A percentile compares a stretch with the other conserved stretches of the same genome.
phyloP scores from a whole-genome alignment of 2,888 invertebrate genomes.

The Archaeoteleia sp. region DNA sequence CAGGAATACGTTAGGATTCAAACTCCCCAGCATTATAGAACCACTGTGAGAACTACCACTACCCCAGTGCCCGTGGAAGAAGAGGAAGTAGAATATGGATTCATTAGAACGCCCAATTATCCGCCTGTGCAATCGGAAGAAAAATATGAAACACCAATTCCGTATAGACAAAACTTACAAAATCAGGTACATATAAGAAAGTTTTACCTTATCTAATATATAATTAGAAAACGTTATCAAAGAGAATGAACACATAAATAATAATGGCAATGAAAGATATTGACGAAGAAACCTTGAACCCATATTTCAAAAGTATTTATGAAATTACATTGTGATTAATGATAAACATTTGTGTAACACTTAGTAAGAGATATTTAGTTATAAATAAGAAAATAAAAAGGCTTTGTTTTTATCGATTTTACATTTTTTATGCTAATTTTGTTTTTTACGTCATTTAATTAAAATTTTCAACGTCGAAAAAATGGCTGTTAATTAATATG shows the following conservation, averaged over 20 bases:
- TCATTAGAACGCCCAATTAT: conserved; percentile 76
- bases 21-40: conserved; percentile 50
- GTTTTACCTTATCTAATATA: not conserved
- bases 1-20: conserved; percentile 70
- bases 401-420: no score
- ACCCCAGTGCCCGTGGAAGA: conserved; percentile 57
- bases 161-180: conserved; percentile 16
- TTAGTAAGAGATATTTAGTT: no score
- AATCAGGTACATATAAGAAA: conserved; percentile 30
- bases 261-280: no score
- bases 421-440: not conserved
- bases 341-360: no score
- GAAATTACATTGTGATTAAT: no score
- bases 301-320: no score
- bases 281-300: no score
- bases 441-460: not conserved
- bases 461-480: no score
- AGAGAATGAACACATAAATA: no score
- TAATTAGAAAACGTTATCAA: no score
- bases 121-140: conserved; percentile 56
- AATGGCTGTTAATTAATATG: no score
- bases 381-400: no score
- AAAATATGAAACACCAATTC: conserved; percentile 26
- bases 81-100: conserved; percentile 75
- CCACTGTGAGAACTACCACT: conserved; percentile 46